Conservation (phyloP, 1,140 invertebrate genomes). For the Ericerus pela region DNA sequence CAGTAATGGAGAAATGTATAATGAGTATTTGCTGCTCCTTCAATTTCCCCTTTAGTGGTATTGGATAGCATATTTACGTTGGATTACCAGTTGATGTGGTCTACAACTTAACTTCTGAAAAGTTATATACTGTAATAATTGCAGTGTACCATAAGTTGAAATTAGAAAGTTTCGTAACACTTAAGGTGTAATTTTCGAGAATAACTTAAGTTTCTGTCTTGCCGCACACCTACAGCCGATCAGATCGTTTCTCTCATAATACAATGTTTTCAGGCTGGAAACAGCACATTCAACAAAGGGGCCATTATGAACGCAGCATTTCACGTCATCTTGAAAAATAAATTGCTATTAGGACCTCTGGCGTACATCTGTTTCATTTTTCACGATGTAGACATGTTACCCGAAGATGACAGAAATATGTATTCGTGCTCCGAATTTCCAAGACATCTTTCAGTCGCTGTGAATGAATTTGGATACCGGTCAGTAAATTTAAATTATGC, state of each 20-base stretch:
- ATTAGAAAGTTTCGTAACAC: too few relatives aligned
- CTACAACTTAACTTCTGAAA: background rate
- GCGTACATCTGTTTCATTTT: conserved; percentile 45
- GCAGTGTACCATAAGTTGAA: too few relatives aligned
- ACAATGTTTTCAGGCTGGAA: conserved; percentile 26
- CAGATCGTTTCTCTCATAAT: too few relatives aligned
- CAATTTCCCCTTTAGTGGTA: too few relatives aligned
- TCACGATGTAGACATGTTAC: conserved; percentile 52
- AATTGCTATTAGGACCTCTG: background rate
- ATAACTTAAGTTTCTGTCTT: too few relatives aligned
- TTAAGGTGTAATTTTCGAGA: too few relatives aligned
- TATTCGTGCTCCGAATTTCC: conserved; percentile 45
- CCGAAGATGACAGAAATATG: conserved; percentile 47
- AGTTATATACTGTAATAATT: background rate
- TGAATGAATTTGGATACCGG: conserved; percentile 47
- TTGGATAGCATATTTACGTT: too few relatives aligned
- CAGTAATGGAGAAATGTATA: too few relatives aligned
- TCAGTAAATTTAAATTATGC: too few relatives aligned
- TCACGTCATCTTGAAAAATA: conserved; percentile 34
- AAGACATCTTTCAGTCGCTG: conserved; percentile 44
- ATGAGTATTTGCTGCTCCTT: too few relatives aligned
- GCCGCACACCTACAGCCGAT: too few relatives aligned
- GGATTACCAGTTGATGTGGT: too few relatives aligned
- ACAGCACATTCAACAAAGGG: conserved; percentile 48
- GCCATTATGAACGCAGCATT: conserved; percentile 51